phyloP scores from a whole-genome alignment of 2,113 vertebrate species.

The Myocastor coypus region DNA sequence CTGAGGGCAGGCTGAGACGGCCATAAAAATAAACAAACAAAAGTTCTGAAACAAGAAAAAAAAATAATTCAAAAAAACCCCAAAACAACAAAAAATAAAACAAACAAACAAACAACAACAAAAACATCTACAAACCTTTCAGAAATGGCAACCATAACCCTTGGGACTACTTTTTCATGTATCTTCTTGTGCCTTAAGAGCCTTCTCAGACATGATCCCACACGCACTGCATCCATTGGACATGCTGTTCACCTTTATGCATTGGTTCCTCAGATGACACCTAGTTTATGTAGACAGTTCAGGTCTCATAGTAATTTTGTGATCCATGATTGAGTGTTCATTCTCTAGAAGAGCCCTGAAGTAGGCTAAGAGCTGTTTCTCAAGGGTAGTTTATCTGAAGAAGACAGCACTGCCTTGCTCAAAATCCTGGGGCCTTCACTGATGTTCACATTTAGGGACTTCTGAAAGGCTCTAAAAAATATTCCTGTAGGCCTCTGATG shows the following conservation, averaged over 20 bases:
- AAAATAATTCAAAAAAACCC: too few species aligned
- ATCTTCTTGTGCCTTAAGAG: not conserved
- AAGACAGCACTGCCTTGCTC: not conserved
- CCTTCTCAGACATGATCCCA: not conserved
- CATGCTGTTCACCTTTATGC: not conserved
- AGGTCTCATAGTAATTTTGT: not conserved
- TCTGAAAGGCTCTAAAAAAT: not conserved
- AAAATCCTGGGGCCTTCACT: not conserved
- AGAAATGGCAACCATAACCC: not conserved
- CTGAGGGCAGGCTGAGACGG: too few species aligned
- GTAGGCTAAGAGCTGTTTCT: not conserved
- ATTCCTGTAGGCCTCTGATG: not conserved
- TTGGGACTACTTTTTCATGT: not conserved
- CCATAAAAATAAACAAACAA: too few species aligned
- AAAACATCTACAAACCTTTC: not conserved
- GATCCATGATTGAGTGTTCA: not conserved
- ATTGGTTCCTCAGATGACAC: not conserved
- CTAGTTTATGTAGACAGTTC: not conserved
- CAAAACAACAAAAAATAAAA: too few species aligned
- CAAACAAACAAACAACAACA: too few species aligned
- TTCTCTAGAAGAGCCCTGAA: not conserved
- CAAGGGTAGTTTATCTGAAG: not conserved
- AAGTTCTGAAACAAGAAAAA: too few species aligned
- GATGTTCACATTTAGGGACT: not conserved
- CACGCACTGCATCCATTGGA: not conserved